A percentile compares a stretch with the other conserved stretches of the same genome.
These are phyloP conservation scores for Eudyptes chrysolophus DNA, from an alignment of 2,113 vertebrate species.

Conservation along the genomic window DNA sequence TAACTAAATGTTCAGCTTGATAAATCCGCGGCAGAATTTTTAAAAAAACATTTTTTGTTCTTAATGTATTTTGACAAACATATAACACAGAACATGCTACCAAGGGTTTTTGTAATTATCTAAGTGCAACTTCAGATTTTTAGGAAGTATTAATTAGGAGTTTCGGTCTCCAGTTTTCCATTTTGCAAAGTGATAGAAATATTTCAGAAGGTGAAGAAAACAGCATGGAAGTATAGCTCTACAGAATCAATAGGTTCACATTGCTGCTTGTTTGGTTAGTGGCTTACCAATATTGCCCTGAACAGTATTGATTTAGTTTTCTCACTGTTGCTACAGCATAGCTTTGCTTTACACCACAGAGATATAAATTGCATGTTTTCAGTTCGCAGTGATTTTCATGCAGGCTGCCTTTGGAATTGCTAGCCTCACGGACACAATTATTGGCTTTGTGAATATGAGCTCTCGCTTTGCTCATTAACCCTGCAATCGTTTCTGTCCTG, in stretches of 20 bases:
- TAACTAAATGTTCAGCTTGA: background rate
- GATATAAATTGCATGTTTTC: background rate
- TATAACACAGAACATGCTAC: background rate
- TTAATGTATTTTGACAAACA: background rate
- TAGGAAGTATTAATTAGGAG: background rate
- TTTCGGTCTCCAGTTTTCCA: background rate
- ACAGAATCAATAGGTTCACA: background rate
- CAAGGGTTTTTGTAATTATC: background rate
- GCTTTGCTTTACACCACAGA: background rate
- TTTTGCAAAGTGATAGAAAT: background rate
- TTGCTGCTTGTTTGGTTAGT: background rate
- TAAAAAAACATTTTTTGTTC: background rate
- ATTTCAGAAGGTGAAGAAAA: background rate
- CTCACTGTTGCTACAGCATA: background rate
- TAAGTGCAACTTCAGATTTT: background rate
- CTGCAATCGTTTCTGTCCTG: background rate
- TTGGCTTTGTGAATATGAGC: background rate
- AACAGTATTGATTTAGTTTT: conserved; percentile 20
- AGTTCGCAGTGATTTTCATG: background rate
- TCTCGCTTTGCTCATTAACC: background rate
- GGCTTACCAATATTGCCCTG: background rate
- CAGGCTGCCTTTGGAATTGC: background rate
- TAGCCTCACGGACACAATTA: background rate
- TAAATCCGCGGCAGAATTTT: background rate
- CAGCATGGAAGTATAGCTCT: background rate